Conservation (phyloP, 2,113 vertebrate species). For the Leptosomus discolor region DNA sequence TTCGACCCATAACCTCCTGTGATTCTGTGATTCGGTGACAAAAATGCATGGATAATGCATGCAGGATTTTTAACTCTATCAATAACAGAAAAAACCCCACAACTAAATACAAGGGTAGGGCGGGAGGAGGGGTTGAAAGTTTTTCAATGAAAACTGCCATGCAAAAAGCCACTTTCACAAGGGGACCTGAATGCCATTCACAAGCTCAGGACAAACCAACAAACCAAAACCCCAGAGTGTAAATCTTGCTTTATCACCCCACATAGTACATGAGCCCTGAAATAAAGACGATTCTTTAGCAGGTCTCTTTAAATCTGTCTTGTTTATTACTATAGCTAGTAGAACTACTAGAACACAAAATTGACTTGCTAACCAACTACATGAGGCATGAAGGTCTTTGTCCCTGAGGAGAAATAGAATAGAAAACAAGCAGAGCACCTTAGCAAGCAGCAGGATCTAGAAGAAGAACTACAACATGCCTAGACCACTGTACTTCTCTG, state of each 20-base stretch:
- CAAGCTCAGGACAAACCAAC: neutral
- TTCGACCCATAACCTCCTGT: too few relatives aligned
- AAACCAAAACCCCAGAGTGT: neutral
- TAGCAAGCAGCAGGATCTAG: neutral
- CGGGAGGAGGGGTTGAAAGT: rapidly evolving
- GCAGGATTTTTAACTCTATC: neutral
- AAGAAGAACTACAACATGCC: neutral
- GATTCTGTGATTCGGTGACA: too few relatives aligned
- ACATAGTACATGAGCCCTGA: neutral
- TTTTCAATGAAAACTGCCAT: neutral
- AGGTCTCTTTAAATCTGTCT: neutral
- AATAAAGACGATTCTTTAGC: neutral
- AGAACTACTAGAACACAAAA: too few relatives aligned
- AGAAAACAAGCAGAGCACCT: neutral
- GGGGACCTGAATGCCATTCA: neutral
- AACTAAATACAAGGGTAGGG: neutral
- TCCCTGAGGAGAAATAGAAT: neutral
- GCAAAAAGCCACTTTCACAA: neutral
- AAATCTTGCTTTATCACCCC: neutral
- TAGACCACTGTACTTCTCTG: neutral
- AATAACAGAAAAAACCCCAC: neutral
- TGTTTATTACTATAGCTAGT: neutral
- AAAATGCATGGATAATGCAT: neutral
- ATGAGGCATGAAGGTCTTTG: neutral
- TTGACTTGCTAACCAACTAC: neutral